A percentile compares a stretch with the other conserved stretches of the same genome.
phyloP scores from a whole-genome alignment of 2,113 vertebrate genomes.

The Dasyprocta punctata region DNA sequence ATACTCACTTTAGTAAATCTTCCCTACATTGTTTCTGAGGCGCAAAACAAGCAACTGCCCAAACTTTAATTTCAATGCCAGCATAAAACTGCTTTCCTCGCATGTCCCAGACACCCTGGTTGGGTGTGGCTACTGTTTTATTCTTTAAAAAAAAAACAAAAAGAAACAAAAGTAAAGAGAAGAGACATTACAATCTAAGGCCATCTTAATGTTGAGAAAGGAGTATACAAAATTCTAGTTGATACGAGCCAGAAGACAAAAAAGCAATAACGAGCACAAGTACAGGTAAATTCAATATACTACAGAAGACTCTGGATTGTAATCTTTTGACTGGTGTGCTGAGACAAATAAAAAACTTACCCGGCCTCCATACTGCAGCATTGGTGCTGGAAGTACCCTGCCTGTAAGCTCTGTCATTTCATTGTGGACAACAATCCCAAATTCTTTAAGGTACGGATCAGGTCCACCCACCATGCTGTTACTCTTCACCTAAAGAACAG shows the following conservation, averaged over 20 bases:
- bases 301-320: neutral
- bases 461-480: slow-evolving; percentile 99
- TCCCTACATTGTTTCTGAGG: slow-evolving; percentile 99
- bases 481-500: slow-evolving; percentile 93
- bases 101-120: slow-evolving; percentile 99
- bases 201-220: slow-evolving; percentile 63
- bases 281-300: slow-evolving; percentile 2
- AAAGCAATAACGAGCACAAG: slow-evolving; percentile 3
- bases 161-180: slow-evolving; percentile 76
- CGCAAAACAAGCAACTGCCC: slow-evolving; percentile 99
- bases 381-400: slow-evolving; percentile 97
- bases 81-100: slow-evolving; percentile 99
- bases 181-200: slow-evolving; percentile 78
- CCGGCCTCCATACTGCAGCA: slow-evolving; percentile 99
- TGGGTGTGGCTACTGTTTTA: slow-evolving; percentile 99
- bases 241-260: slow-evolving; percentile 58
- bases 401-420: slow-evolving; percentile 99
- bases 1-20: slow-evolving; percentile 97
- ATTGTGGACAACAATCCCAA: slow-evolving; percentile 98
- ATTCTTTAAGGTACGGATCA: slow-evolving; percentile 98
- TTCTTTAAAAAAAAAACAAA: slow-evolving; percentile 89
- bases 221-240: slow-evolving; percentile 60
- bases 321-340: neutral
- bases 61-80: slow-evolving; percentile 99
- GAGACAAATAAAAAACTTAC: slow-evolving; percentile 87